These are phyloP conservation scores for Sylvia borin DNA, from an alignment of 2,797 vertebrate genomes.

Conservation along the genomic window DNA sequence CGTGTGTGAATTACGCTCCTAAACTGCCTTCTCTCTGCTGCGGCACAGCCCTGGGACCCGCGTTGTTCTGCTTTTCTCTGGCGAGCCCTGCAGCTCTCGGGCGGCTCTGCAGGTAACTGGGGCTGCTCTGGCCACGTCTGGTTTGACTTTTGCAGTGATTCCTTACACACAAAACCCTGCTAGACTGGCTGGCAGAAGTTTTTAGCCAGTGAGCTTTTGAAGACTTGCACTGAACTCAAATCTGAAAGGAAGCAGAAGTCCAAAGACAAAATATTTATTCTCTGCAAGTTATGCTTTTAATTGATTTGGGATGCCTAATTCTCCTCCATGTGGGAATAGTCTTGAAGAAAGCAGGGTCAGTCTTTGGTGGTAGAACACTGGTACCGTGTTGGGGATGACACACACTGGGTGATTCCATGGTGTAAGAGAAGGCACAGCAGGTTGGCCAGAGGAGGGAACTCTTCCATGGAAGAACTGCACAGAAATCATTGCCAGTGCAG, in stretches of 20 bases:
- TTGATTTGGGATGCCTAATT: not conserved
- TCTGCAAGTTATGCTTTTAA: conserved; percentile 7
- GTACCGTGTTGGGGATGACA: not conserved
- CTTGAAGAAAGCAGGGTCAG: not conserved
- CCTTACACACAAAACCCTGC: conserved; percentile 2
- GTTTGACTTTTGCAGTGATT: not conserved
- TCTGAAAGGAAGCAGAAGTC: conserved; percentile 55
- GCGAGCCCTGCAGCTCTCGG: conserved; percentile 15
- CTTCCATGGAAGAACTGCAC: not conserved
- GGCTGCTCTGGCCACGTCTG: conserved; percentile 21
- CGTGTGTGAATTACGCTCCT: conserved; percentile 42
- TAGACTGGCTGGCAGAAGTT: not conserved
- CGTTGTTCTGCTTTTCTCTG: conserved; percentile 64
- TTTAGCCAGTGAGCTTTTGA: conserved; percentile 58
- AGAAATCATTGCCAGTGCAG: not conserved
- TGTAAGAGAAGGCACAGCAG: not conserved
- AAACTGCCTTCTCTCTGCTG: conserved; percentile 57
- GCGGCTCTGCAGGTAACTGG: conserved; percentile 49
- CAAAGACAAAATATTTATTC: not conserved
- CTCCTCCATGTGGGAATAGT: not conserved
- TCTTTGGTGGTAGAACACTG: not conserved
- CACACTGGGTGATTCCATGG: not conserved
- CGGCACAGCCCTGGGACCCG: conserved; percentile 62
- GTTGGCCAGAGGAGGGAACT: not conserved
- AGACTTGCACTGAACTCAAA: conserved; percentile 46